Conservation (phyloP, 2,888 invertebrate genomes). For the Protophormia terraenovae region DNA sequence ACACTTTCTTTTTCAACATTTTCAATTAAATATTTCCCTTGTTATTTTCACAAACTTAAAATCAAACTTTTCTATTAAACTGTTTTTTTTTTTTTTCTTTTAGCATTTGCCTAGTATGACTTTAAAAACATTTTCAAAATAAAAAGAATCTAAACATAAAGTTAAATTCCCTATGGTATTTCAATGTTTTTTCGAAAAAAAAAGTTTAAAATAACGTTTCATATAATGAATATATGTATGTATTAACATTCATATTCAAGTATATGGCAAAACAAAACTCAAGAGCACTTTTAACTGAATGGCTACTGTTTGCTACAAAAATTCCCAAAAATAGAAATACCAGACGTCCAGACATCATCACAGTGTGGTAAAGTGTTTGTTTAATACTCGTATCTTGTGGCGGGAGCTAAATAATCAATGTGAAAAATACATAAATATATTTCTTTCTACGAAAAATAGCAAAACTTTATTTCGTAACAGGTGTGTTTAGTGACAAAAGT, state of each 20-base stretch:
- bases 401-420: conserved; percentile 29
- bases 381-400: conserved; percentile 1
- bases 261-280: too few species aligned
- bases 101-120: not conserved
- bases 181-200: conserved; percentile 2
- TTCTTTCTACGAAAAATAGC: not conserved
- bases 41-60: not conserved
- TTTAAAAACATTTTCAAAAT: not conserved
- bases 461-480: conserved; percentile 17
- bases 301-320: conserved; percentile 1
- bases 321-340: not conserved
- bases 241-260: too few species aligned
- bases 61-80: not conserved
- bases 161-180: not conserved
- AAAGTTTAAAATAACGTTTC: not conserved
- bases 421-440: not conserved
- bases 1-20: not conserved
- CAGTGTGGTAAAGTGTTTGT: conserved; percentile 1
- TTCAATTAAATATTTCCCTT: not conserved
- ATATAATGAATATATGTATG: not conserved
- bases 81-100: not conserved
- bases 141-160: not conserved
- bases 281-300: conserved; percentile 4
- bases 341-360: conserved; percentile 15
- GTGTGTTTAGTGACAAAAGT: conserved; percentile 40